Base-by-base conservation (phyloP, 64 coral and sea anemone species). In the Actinia tenebrosa region DNA sequence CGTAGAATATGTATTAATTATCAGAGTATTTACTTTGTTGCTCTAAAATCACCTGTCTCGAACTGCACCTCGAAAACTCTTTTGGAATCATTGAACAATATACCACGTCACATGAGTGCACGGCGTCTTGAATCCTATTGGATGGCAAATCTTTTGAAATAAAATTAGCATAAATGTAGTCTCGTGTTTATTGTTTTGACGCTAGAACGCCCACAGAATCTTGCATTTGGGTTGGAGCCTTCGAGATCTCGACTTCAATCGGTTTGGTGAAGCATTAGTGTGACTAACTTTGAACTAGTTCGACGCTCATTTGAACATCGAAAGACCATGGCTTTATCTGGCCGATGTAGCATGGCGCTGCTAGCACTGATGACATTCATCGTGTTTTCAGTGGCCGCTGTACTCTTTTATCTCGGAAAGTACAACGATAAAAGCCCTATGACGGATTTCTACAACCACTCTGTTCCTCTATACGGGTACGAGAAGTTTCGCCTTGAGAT, bases 361-460 rank as follows among this genome's bases (percentile, higher is more conserved):
- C 23, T 85, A 3, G 83, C 83, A 2, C 17, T 85, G 25, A 0
- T 85, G 26, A 86, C 94, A 44, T 93, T 97, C 79, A 56, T 97
- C 3, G 79, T 90, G 16, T 97, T 93, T 56, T 83, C 91, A 5
- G 79, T 85, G 43, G 92, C 94, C 0, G 94, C 91, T 17, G 94
- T 97, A 2, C 86, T 97, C 42, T 92, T 93, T 58, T 97, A 93
- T 46, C 91, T 97, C 45, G 91, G 94, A 44, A 89, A 97, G 71
- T 97, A 90, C 63, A 87, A 89, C 20, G 85, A 89, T 14, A 87
- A 91, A 58, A 88, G 47, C 27, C 80, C 92, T 17, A 30, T 97
- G 6, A 75, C 88, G 22, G 88, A 90, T 11, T 97, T 97, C 44
- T 87, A 89, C 64, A 90, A 93, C 18, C 89, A 97, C 71, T 92